A percentile compares a stretch with the other conserved stretches of the same genome.
Conservation (phyloP, 2,113 vertebrate genomes). For the Thinocorus orbignyianus region DNA sequence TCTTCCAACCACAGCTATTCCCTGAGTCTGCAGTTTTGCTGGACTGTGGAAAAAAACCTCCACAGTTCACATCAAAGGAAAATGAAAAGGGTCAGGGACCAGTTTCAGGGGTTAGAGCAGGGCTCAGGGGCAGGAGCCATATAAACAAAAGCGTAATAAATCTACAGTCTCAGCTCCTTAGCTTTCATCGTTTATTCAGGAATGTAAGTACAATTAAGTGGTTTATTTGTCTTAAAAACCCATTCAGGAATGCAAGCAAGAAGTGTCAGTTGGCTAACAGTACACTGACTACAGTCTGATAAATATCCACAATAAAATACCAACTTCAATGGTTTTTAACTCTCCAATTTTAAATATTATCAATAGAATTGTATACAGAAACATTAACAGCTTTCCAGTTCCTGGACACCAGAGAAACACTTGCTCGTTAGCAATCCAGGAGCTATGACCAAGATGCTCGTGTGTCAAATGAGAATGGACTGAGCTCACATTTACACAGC, state of each 20-base stretch:
- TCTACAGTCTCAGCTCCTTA: background rate
- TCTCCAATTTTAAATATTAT: background rate
- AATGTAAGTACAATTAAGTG: constrained; percentile 9
- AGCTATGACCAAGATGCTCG: background rate
- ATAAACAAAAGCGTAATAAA: background rate
- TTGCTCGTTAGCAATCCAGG: background rate
- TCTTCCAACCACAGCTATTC: background rate
- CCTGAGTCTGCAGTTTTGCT: background rate
- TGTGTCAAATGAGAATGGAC: background rate
- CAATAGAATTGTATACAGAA: background rate
- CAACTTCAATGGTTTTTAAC: background rate
- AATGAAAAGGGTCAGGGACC: background rate
- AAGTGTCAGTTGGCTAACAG: background rate
- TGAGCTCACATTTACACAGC: background rate
- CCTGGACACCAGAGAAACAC: background rate
- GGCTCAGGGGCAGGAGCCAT: background rate
- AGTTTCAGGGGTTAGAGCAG: background rate
- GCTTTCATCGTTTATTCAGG: constrained; percentile 42
- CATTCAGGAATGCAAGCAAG: background rate
- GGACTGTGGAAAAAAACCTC: background rate
- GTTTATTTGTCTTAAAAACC: background rate
- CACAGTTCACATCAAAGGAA: background rate
- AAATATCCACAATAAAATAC: background rate
- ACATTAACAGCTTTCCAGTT: background rate
- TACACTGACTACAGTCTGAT: background rate